These are phyloP conservation scores for Trichomalopsis sarcophagae DNA, from an alignment of 1,140 invertebrate species.

Conservation along the genomic window DNA sequence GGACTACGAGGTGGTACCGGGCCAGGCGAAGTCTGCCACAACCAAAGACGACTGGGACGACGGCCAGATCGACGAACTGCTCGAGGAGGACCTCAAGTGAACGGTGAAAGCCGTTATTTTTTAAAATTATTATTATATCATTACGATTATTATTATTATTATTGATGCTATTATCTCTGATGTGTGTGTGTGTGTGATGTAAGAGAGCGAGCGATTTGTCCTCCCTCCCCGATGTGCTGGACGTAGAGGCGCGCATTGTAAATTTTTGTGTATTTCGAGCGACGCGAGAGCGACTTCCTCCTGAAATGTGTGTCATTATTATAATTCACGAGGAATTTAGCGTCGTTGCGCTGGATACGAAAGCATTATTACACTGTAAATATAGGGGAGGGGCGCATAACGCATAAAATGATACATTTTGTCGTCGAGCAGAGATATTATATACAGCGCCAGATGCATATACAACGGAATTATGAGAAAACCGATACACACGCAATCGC, in stretches of 20 bases:
- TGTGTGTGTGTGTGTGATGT: too few relatives aligned
- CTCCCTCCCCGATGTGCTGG: not conserved
- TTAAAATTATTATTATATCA: not conserved
- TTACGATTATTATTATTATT: not conserved
- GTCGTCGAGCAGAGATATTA: too few relatives aligned
- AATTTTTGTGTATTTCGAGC: too few relatives aligned
- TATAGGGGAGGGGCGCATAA: not conserved
- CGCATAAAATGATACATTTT: too few relatives aligned
- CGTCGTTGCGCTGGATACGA: not conserved
- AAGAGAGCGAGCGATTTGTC: not conserved
- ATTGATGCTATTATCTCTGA: too few relatives aligned
- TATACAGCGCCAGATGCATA: not conserved
- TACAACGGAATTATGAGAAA: constrained; percentile 12
- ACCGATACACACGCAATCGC: constrained; percentile 35
- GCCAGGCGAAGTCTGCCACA: constrained; percentile 54
- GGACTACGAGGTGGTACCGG: constrained; percentile 90
- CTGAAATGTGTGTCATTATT: too few relatives aligned
- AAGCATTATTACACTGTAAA: constrained; percentile 16
- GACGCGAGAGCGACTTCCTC: too few relatives aligned
- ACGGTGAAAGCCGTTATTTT: not conserved
- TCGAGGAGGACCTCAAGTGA: constrained; percentile 75
- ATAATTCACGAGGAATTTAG: too few relatives aligned
- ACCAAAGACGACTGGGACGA: constrained; percentile 77
- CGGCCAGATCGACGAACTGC: constrained; percentile 76
- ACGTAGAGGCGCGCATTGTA: not conserved